Conservation (phyloP, 2,113 vertebrate genomes). For the Butorides virescens region DNA sequence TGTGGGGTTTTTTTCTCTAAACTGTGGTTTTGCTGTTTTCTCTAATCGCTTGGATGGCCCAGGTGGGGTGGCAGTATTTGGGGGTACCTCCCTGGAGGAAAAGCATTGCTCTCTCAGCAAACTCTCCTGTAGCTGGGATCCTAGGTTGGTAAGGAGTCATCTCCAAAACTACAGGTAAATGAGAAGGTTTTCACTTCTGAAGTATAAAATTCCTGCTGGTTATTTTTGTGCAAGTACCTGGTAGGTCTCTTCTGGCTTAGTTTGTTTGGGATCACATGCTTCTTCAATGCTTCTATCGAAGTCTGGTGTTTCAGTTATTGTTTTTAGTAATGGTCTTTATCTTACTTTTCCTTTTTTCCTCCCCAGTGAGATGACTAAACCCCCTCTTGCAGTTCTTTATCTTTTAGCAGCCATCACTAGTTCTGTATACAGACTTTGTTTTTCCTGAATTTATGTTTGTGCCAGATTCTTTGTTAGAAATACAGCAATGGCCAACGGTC, state of each 20-base stretch:
- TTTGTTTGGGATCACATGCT: not conserved
- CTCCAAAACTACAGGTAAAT: not conserved
- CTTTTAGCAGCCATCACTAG: not conserved
- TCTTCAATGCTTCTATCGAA: fast-evolving
- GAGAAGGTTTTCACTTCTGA: not conserved
- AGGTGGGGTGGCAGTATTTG: not conserved
- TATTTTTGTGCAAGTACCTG: not conserved
- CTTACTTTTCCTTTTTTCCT: not conserved
- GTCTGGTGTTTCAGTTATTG: not conserved
- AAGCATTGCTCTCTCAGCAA: not conserved
- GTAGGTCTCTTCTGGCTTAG: not conserved
- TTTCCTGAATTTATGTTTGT: not conserved
- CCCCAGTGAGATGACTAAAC: not conserved
- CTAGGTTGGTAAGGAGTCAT: not conserved
- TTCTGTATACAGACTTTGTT: not conserved
- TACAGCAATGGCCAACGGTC: not conserved
- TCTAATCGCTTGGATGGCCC: not conserved
- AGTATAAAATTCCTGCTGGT: not conserved
- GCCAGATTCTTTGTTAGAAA: not conserved
- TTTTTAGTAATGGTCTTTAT: not conserved
- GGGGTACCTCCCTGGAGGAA: not conserved
- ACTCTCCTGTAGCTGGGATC: not conserved
- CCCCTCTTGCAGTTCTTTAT: not conserved
- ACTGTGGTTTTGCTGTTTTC: not conserved
- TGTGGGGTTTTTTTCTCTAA: fast-evolving